phyloP scores from a whole-genome alignment of 1,140 invertebrate genomes.

The Zaprionus vittiger region DNA sequence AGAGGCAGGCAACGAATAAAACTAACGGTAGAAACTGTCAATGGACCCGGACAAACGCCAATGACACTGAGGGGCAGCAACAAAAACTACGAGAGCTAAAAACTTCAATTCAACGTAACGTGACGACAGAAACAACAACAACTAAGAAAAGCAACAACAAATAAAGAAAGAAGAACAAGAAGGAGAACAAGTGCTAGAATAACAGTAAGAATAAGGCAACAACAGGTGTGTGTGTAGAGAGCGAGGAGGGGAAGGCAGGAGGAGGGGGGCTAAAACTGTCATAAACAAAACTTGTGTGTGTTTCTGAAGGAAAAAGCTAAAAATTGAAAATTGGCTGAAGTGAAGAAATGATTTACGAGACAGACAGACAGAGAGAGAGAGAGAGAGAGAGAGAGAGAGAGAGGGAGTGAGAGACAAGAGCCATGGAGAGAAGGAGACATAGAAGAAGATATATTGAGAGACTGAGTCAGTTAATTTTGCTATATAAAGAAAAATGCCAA shows the following conservation, averaged over 20 bases:
- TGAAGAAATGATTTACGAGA: neutral
- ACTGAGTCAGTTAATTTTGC: neutral
- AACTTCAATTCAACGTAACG: slow-evolving; percentile 63
- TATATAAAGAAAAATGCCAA: neutral
- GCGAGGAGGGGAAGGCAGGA: neutral
- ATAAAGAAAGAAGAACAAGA: neutral
- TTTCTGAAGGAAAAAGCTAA: neutral
- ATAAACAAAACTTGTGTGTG: slow-evolving; percentile 48
- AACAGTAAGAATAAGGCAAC: slow-evolving; percentile 32
- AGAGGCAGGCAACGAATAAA: slow-evolving; percentile 26
- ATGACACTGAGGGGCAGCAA: slow-evolving; percentile 14
- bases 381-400: no score
- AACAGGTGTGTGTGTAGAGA: slow-evolving; percentile 32
- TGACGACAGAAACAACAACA: slow-evolving; percentile 51
- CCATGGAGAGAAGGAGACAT: neutral
- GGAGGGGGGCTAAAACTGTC: slow-evolving; percentile 34
- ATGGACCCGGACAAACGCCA: slow-evolving; percentile 52
- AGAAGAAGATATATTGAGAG: no score
- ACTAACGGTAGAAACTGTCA: slow-evolving; percentile 70
- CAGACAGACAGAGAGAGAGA: neutral
- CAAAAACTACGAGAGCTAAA: slow-evolving; percentile 61
- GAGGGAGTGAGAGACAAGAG: neutral
- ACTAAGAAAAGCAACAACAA: slow-evolving; percentile 4
- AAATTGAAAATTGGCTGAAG: slow-evolving; percentile 22
- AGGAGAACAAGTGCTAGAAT: slow-evolving; percentile 21